Conservation (phyloP, 2,113 vertebrate species). For the Cololabis saira region DNA sequence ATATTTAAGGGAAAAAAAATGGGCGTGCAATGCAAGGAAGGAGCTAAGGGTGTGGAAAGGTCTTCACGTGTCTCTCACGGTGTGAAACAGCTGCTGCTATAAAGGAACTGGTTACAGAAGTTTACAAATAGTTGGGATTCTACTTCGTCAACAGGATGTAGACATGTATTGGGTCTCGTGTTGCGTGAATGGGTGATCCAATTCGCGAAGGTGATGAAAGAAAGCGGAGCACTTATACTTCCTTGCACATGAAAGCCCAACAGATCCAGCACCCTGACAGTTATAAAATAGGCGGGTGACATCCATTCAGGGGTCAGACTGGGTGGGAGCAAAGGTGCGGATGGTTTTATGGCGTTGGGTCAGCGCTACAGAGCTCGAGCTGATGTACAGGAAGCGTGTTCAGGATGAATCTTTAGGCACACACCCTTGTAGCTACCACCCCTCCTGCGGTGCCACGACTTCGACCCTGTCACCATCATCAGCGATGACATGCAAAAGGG, state of each 20-base stretch:
- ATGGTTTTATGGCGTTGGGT: constrained; percentile 56
- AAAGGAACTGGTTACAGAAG: constrained; percentile 54
- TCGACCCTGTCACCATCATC: constrained; percentile 2
- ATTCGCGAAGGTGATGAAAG: constrained; percentile 13
- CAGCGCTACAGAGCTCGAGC: constrained; percentile 31
- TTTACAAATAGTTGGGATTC: constrained; percentile 61
- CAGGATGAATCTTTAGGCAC: constrained; percentile 39
- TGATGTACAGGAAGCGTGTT: constrained; percentile 53
- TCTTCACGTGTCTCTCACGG: constrained; percentile 48
- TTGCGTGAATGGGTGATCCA: neutral
- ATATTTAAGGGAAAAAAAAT: constrained; percentile 49
- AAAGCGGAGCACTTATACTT: neutral
- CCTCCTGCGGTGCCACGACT: constrained; percentile 6
- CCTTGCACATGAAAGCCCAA: neutral
- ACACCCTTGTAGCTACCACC: constrained; percentile 39
- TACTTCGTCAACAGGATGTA: constrained; percentile 53
- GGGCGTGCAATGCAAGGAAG: constrained; percentile 55
- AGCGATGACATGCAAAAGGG: neutral
- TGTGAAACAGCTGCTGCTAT: constrained; percentile 62
- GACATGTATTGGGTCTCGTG: neutral
- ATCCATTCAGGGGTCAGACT: constrained; percentile 25
- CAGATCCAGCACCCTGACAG: neutral
- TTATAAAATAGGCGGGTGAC: constrained; percentile 5
- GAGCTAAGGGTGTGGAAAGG: constrained; percentile 49
- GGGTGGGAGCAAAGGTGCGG: constrained; percentile 48